These are phyloP conservation scores for Uropetala carovei DNA, from an alignment of 2,888 invertebrate genomes.

Conservation along the genomic window DNA sequence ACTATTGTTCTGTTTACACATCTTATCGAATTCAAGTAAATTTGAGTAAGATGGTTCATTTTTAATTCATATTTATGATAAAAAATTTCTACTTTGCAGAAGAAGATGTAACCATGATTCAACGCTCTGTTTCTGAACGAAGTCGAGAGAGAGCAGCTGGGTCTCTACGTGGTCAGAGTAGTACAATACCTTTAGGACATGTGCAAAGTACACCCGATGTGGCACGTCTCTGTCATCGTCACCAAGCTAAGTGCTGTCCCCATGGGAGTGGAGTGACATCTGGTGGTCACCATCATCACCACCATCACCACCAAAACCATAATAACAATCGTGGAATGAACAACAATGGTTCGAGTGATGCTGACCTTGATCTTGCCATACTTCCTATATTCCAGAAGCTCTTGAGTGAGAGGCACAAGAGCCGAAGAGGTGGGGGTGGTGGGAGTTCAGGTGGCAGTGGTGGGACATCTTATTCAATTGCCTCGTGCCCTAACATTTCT, in stretches of 20 bases:
- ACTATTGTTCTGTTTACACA: too few species aligned
- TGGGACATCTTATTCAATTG: slow-evolving; percentile 84
- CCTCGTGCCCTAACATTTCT: slow-evolving; percentile 95
- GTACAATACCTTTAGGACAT: slow-evolving; percentile 45
- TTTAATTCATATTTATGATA: background rate
- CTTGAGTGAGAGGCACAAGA: slow-evolving; percentile 87
- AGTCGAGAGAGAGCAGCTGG: slow-evolving; percentile 72
- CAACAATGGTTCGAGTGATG: slow-evolving; percentile 76
- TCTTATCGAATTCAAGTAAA: too few species aligned
- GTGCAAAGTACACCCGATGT: slow-evolving; percentile 53
- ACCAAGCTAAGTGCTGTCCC: slow-evolving; percentile 71
- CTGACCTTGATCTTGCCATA: slow-evolving; percentile 83
- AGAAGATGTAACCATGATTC: slow-evolving; percentile 72
- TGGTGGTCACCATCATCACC: background rate
- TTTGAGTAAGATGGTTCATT: background rate
- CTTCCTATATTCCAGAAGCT: slow-evolving; percentile 94
- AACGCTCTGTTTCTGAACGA: slow-evolving; percentile 76
- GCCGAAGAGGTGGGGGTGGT: slow-evolving; percentile 81
- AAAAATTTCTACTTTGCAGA: background rate
- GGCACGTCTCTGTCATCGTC: slow-evolving; percentile 59
- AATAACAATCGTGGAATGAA: slow-evolving; percentile 70
- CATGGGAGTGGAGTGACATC: slow-evolving; percentile 75
- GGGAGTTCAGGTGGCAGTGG: slow-evolving; percentile 82
- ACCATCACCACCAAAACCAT: slow-evolving; percentile 65
- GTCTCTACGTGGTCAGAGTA: slow-evolving; percentile 71